phyloP scores from a whole-genome alignment of 92 coral and sea anemone genomes.

The Zoanthus solanderi region DNA sequence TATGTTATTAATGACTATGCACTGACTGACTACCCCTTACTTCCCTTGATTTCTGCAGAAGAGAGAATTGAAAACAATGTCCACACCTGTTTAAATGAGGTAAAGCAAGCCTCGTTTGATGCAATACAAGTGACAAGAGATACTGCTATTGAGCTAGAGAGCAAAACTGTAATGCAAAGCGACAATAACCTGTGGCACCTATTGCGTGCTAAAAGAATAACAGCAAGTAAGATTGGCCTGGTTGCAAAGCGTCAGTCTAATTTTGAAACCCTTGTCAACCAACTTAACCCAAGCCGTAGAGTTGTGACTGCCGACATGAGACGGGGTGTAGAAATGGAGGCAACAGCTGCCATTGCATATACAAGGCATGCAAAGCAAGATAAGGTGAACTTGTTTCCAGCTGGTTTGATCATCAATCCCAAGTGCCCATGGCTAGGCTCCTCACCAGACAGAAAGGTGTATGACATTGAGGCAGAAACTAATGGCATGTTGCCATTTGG shows the following conservation, averaged over 20 bases:
- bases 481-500: slow-evolving; percentile 62
- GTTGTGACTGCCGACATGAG: slow-evolving; percentile 67
- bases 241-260: slow-evolving; percentile 31
- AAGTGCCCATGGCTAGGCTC: slow-evolving; percentile 72
- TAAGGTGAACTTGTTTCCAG: slow-evolving; percentile 54
- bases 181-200: slow-evolving; percentile 18
- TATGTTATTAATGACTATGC: slow-evolving; percentile 70
- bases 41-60: not conserved
- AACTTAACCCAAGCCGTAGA: slow-evolving; percentile 44
- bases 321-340: slow-evolving; percentile 66
- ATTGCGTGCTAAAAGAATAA: slow-evolving; percentile 30
- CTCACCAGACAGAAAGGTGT: slow-evolving; percentile 67
- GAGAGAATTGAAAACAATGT: slow-evolving; percentile 26
- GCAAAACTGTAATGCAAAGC: slow-evolving; percentile 44
- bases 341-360: slow-evolving; percentile 63
- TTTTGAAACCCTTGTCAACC: slow-evolving; percentile 47
- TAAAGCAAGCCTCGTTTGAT: slow-evolving; percentile 23
- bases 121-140: not conserved
- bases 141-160: not conserved
- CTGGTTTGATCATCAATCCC: slow-evolving; percentile 62
- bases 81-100: slow-evolving; percentile 24
- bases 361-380: slow-evolving; percentile 47
- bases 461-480: slow-evolving; percentile 40
- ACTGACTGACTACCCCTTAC: slow-evolving; percentile 16
- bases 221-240: slow-evolving; percentile 54